These are phyloP conservation scores for Meleagris gallopavo DNA, from an alignment of 2,113 vertebrate species.

Conservation along the genomic window DNA sequence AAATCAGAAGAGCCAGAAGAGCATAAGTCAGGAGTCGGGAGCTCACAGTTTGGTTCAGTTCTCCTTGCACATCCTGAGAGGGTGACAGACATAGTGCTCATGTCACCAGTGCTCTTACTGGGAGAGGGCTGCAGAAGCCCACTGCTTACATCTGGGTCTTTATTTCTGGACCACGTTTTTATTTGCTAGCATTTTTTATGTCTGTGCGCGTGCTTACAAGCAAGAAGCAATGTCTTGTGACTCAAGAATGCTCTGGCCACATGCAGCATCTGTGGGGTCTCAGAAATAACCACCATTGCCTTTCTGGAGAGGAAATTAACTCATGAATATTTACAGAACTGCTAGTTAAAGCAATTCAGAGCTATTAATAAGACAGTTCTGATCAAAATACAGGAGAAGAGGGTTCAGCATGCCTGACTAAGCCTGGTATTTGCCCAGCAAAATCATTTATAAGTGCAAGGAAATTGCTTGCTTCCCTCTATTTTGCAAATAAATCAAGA, in stretches of 20 bases:
- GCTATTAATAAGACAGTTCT: not conserved
- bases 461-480: not conserved
- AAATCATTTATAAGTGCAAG: not conserved
- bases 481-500: not conserved
- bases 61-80: not conserved
- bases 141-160: not conserved
- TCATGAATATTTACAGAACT: constrained; percentile 36
- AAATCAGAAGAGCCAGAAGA: constrained; percentile 21
- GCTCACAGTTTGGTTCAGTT: not conserved
- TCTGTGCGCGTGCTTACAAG: not conserved
- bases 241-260: not conserved
- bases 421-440: not conserved
- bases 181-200: not conserved
- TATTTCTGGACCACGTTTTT: not conserved
- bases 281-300: not conserved
- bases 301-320: not conserved
- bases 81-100: not conserved
- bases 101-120: fast-evolving
- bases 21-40: not conserved
- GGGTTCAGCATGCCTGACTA: not conserved
- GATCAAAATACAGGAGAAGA: not conserved
- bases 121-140: not conserved
- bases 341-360: not conserved
- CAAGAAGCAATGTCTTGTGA: not conserved
- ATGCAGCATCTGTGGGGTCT: not conserved